A percentile compares a stretch with the other conserved stretches of the same genome.
Conservation (phyloP, 2,797 vertebrate genomes). For the Xerus rutilus region DNA sequence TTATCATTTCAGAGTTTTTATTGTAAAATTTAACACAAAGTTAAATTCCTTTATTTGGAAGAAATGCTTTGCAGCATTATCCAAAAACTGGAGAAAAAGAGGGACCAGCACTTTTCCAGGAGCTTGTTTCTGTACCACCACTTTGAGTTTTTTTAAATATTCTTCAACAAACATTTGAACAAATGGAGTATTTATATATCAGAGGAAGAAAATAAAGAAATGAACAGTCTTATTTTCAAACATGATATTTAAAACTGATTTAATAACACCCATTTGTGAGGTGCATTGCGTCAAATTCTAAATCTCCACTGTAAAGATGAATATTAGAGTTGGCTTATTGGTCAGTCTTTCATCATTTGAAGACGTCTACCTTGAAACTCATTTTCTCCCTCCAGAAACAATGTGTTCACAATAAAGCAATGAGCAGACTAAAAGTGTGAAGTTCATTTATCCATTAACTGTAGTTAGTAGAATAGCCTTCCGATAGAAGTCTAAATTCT, state of each 20-base stretch:
- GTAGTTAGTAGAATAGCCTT: conserved; percentile 21
- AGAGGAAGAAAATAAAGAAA: background rate
- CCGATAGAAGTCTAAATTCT: conserved; percentile 22
- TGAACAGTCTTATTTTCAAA: conserved; percentile 59
- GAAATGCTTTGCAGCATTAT: conserved; percentile 64
- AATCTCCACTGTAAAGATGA: conserved; percentile 72
- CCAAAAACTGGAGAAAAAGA: background rate
- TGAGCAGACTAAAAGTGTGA: conserved; percentile 60
- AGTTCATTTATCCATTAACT: conserved; percentile 64
- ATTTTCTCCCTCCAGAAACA: conserved; percentile 61
- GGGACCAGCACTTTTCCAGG: conserved; percentile 60
- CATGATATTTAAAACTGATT: conserved; percentile 49
- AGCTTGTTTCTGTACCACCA: conserved; percentile 66
- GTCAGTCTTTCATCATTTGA: conserved; percentile 55
- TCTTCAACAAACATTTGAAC: conserved; percentile 59
- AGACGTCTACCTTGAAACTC: conserved; percentile 51
- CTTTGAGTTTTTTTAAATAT: background rate
- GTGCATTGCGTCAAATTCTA: conserved; percentile 11
- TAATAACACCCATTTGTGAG: conserved; percentile 44
- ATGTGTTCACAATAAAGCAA: conserved; percentile 73
- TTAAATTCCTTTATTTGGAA: conserved; percentile 44
- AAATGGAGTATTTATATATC: conserved; percentile 23
- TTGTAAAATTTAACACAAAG: conserved; percentile 73
- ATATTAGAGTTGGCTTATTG: conserved; percentile 37
- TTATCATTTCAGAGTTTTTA: conserved; percentile 61